Evolutionary conservation across 2,888 invertebrate genomes (phyloP).

Genomic region (Bedellia somnulentella): DNA sequence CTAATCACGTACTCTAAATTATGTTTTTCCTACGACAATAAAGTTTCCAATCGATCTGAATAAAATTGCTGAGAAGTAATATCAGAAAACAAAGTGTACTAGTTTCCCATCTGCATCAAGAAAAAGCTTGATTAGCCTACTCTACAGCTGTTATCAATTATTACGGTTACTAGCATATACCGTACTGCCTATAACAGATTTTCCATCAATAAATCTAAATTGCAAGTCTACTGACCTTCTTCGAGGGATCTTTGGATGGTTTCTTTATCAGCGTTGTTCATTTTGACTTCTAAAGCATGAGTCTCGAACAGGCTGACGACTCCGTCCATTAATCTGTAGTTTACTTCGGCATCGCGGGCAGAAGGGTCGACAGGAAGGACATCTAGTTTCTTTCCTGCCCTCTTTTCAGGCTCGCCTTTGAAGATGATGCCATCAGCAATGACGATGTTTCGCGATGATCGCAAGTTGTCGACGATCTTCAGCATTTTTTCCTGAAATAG

Average conservation of each 20-base stretch:
- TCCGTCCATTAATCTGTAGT: conserved; percentile 72
- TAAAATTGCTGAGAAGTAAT: too few relatives aligned
- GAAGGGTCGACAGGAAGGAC: conserved; percentile 72
- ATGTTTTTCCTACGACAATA: too few relatives aligned
- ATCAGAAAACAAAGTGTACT: too few relatives aligned
- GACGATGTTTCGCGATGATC: conserved; percentile 45
- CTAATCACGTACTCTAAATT: too few relatives aligned
- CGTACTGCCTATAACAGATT: too few relatives aligned
- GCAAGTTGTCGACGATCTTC: conserved; percentile 65
- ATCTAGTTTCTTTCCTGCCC: conserved; percentile 62
- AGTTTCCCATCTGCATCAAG: too few relatives aligned
- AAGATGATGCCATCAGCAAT: conserved; percentile 65
- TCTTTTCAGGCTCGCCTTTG: conserved; percentile 52
- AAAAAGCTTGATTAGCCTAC: too few relatives aligned
- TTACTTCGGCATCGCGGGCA: conserved; percentile 72
- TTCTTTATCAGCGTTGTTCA: conserved; percentile 72
- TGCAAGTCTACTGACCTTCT: conserved; percentile 76
- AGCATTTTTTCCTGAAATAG: conserved; percentile 68
- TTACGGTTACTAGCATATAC: too few relatives aligned
- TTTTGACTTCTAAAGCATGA: conserved; percentile 79
- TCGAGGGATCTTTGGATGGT: conserved; percentile 78
- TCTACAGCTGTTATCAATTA: too few relatives aligned
- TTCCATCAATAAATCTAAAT: too few relatives aligned
- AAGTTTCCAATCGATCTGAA: too few relatives aligned
- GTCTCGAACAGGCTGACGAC: conserved; percentile 75